Percentiles rank a stretch among this genome's conserved stretches.
Conservation (phyloP, 2,113 vertebrate species). For the Zapornia atra region DNA sequence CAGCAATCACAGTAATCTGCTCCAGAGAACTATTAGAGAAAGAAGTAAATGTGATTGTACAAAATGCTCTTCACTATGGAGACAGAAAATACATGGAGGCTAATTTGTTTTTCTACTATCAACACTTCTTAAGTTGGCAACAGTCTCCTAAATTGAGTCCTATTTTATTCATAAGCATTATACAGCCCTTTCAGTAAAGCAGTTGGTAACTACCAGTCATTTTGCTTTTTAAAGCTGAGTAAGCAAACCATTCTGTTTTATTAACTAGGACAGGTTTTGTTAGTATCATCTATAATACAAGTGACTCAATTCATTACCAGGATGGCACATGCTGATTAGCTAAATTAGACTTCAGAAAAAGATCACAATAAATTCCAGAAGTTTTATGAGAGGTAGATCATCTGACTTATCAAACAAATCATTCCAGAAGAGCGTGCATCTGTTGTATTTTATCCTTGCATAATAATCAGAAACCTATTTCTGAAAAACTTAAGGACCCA, state of each 20-base stretch:
- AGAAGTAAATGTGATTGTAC: neutral
- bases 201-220: neutral
- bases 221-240: slow-evolving; percentile 7
- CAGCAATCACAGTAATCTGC: neutral
- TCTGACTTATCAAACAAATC: neutral
- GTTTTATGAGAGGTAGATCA: neutral
- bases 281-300: neutral
- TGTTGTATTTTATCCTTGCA: neutral
- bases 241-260: slow-evolving; percentile 16
- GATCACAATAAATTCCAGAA: neutral
- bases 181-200: neutral
- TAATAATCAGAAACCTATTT: neutral
- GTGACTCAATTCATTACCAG: neutral
- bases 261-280: slow-evolving; percentile 5
- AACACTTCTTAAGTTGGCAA: neutral
- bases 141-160: neutral
- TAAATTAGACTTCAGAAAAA: neutral
- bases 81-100: neutral
- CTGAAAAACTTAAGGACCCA: neutral
- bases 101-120: neutral
- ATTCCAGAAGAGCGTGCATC: neutral
- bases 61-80: neutral
- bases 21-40: neutral
- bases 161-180: slow-evolving; percentile 48
- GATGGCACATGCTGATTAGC: neutral